Evolutionary conservation across 35 echinoderm and acorn worm genomes (phyloP), one percentile per base, ranked within the genome.

Genomic region (Stichopus chloronotus): DNA sequence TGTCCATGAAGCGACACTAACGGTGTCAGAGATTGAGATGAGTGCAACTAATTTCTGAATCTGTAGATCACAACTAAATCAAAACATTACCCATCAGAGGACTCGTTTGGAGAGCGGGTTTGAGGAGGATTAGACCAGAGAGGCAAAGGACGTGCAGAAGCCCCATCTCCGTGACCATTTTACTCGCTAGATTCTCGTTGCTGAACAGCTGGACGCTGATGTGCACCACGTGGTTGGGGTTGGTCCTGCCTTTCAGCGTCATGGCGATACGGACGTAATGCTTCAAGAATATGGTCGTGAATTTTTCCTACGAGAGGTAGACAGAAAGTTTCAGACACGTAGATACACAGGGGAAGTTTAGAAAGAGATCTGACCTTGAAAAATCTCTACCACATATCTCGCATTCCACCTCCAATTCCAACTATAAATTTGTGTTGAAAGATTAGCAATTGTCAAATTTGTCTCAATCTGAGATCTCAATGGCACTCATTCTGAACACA

Each of bases 161-260:
- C 22, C 92, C 90, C 82, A 95, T 79, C 65, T 96, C 90, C 4
- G 93, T 81, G 5, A 92, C 92, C 91, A 98, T 95, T 23, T 94
- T 88, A 56, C 86, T 84, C 9, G 97, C 97, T 61, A 98, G 83
- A 52, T 89, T 72, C 56, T 98, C 97, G 60, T 98, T 98, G 88
- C 97, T 98, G 61, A 98, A 95, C 23, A 98, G 92, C 92, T 98
- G 97, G 4, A 98, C 97, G 68, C 97, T 98, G 81, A 98, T 95
- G 63, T 98, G 97, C 14, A 98, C 97, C 58, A 98, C 95, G 25
- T 95, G 95, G 65, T 94, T 96, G 4, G 97, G 95, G 69, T 92
- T 52, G 2, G 53, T 80, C 55, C 81, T 92, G 24, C 78, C 68
- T 17, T 89, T 92, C 30, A 98, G 86, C 5, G 95, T 92, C 95